Evolutionary conservation across 1,140 invertebrate species (phyloP), one percentile per base, ranked within the genome.

Genomic region (Conus betulinus): DNA sequence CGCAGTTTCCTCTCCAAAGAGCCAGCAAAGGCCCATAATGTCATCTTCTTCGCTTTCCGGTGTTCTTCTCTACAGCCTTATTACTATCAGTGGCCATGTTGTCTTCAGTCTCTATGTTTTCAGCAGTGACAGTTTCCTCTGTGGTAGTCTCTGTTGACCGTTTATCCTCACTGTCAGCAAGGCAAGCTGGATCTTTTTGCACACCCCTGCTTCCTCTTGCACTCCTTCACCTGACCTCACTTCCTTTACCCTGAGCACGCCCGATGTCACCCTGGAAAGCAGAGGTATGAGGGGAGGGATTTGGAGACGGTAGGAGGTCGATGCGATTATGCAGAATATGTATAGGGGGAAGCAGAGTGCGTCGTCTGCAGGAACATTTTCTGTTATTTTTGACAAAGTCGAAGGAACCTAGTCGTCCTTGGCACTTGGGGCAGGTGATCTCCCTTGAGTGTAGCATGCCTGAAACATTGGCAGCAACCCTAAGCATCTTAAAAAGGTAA

Each of bases 391-490:
- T 27, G 25, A 79, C 8, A 20, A 79, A 79, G 51, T 79, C 78
- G 51, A 79, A 79, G 27, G 78, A 79, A 5, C 78, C 78, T 11
- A 79, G 78, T 8, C 78, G 78, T 17, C 78, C 78, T 39, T 79
- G 78, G 51, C 78, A 79, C 78, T 79, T 79, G 27, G 78, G 78
- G 27, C 78, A 79, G 78, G 78, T 79, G 78, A 79, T 79, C 78
- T 79, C 11, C 78, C 78, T 39, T 79, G 78, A 39, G 78, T 51
- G 78, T 39, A 79, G 51, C 11, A 79, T 11, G 78, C 27, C 78
- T 79, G 78, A 39, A 79, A 52, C 78, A 79, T 51, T 13, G 11
- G 51, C 13, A 10, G 8, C 8, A 25, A 20, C 8, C 27, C 8
- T 76, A 4, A 23, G 11, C 11, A 10, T 76, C 11, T 20, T 23